Evolutionary conservation across 35 echinoderm and acorn worm genomes (phyloP).

Genomic region (Ophiothrix spiculata): DNA sequence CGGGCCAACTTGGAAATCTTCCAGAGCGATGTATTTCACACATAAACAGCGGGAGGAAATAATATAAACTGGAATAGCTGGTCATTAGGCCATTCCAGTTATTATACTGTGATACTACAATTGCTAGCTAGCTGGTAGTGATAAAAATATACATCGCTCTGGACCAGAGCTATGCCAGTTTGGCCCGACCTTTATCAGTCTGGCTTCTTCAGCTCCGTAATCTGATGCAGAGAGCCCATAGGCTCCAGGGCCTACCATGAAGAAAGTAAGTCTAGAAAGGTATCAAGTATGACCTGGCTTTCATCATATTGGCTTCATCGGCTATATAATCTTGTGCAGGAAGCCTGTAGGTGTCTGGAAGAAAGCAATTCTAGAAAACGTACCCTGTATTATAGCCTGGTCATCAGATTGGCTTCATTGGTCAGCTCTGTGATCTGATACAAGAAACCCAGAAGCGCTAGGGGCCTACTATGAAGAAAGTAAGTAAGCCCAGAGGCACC

Average conservation of each 20-base stretch:
- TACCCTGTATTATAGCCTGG: background rate
- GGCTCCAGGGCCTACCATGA: slow-evolving; percentile 9
- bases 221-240: background rate
- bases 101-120: too few species aligned
- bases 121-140: too few species aligned
- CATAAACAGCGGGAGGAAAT: too few species aligned
- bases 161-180: too few species aligned
- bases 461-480: background rate
- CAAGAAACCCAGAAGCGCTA: background rate
- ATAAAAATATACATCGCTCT: too few species aligned
- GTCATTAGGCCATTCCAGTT: too few species aligned
- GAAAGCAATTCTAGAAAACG: background rate
- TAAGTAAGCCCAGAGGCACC: background rate
- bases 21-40: too few species aligned
- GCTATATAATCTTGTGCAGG: background rate
- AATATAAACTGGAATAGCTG: too few species aligned
- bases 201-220: slow-evolving; percentile 27
- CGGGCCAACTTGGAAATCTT: too few species aligned
- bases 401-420: background rate
- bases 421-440: background rate
- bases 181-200: slow-evolving; percentile 71
- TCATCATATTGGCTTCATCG: background rate
- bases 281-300: too few species aligned
- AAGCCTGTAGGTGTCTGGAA: background rate
- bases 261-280: slow-evolving; percentile 9